Evolutionary conservation across 2,113 vertebrate genomes (phyloP), one percentile per base, ranked within the genome.

Genomic region (Daboia siamensis): DNA sequence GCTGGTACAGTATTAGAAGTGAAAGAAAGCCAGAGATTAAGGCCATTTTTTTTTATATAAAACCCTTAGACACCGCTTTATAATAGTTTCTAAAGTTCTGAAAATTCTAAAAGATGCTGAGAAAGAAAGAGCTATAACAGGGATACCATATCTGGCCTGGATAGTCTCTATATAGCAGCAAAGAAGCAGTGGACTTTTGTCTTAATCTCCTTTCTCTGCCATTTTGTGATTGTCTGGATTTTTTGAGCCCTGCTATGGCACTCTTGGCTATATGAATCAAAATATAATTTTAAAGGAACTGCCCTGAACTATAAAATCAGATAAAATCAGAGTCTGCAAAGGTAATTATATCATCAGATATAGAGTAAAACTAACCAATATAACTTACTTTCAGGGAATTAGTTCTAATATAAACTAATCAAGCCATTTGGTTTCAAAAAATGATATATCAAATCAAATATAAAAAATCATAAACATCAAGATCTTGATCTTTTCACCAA

Each of bases 401-500:
- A 88, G 0, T 74, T 44, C 84, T 11, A 59, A n/a, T 61, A 64
- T 90, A 94, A 93, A 74, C 48, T 61, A 88, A 54, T 51, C 87
- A 87, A 89, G 7, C 10, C 64, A 91, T 24, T 93, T 91, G 51
- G 87, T 92, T 94, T 86, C 92, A 54, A 56, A 87, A 17, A 87
- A 51, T 29, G 64, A 92, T 44, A 86, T 3, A 84, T 92, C 84
- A 20, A 54, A 88, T 89, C 94, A 17, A 46, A 87, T 91, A 92
- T 93, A 87, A 96, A 93, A 0, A 15, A 87, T 80, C 92, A 44
- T 93, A 90, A 90, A 94, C 61, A 91, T 52, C 90, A 59, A 88
- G 89, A 90, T 92, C 59, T 92, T 85, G 59, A 89, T 59, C 7
- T 46, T 92, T 9, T 52, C 88, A 57, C 54, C 64, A 92, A 59